Percentiles rank a stretch among this genome's conserved stretches.
These are phyloP conservation scores for Myripristis murdjan DNA, from an alignment of 2,797 vertebrate genomes.

Conservation along the genomic window DNA sequence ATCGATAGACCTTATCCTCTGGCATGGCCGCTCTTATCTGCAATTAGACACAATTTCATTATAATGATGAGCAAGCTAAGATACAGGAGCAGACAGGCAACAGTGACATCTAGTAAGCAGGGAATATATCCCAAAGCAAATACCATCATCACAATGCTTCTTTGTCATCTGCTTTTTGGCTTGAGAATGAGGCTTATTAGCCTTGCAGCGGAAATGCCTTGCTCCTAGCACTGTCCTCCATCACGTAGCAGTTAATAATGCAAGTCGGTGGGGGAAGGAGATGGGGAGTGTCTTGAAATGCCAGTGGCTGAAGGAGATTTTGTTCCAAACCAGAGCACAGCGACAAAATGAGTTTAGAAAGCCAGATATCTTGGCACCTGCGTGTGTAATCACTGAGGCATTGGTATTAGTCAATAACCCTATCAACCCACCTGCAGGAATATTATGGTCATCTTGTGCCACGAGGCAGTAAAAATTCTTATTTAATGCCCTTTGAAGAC, in stretches of 20 bases:
- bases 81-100: too few species aligned
- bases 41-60: too few species aligned
- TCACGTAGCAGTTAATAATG: constrained; percentile 31
- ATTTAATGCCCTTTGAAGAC: constrained; percentile 1
- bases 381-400: constrained; percentile 41
- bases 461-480: background rate
- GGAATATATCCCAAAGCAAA: too few species aligned
- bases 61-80: too few species aligned
- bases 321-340: background rate
- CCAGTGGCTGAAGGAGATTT: too few species aligned
- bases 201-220: constrained; percentile 38
- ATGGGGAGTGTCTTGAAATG: constrained; percentile 14
- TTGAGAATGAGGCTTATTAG: constrained; percentile 57
- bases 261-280: constrained; percentile 34
- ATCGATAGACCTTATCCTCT: constrained; percentile 16
- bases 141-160: too few species aligned
- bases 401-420: constrained; percentile 40
- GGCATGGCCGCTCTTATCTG: constrained; percentile 3
- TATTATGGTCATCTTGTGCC: too few species aligned
- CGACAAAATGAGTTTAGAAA: constrained; percentile 34
- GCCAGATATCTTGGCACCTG: constrained; percentile 41
- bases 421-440: constrained; percentile 21
- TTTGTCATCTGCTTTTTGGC: too few species aligned
- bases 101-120: too few species aligned
- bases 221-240: constrained; percentile 25